These are phyloP conservation scores for Chamaea fasciata DNA, from an alignment of 2,113 vertebrate species.

Conservation along the genomic window DNA sequence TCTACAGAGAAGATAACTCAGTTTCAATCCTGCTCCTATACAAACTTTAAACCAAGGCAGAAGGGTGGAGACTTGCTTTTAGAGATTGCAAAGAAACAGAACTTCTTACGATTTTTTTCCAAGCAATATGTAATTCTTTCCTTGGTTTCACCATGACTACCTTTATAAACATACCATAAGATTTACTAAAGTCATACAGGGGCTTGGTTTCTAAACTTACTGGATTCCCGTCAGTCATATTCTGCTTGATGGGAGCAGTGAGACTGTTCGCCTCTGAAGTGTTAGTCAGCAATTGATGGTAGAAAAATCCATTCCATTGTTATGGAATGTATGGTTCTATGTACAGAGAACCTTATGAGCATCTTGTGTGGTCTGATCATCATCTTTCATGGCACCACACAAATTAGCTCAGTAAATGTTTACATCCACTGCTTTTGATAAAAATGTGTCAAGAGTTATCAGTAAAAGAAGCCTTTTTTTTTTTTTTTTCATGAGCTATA, in stretches of 20 bases:
- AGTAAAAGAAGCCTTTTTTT: not conserved
- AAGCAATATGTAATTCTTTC: constrained; percentile 2
- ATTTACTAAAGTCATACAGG: not conserved
- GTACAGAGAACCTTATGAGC: not conserved
- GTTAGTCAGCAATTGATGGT: not conserved
- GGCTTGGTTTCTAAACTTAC: not conserved
- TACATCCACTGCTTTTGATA: not conserved
- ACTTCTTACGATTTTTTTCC: not conserved
- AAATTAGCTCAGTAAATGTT: not conserved
- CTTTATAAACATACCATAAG: not conserved
- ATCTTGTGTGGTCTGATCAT: rapidly evolving
- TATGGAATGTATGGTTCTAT: not conserved
- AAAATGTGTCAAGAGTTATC: not conserved
- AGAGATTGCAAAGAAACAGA: not conserved
- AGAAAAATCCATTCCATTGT: not conserved
- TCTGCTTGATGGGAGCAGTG: not conserved
- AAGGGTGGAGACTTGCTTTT: not conserved
- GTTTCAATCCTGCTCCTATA: not conserved
- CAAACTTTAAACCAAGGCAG: not conserved
- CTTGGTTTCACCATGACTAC: not conserved
- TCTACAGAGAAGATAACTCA: not conserved
- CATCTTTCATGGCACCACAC: not conserved
- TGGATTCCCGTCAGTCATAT: not conserved
- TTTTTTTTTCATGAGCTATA: not conserved
- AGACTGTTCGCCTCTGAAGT: not conserved